Percentiles rank a stretch among this genome's conserved stretches.
phyloP scores from a whole-genome alignment of 2,888 invertebrate species.

The Chrysomela aeneicollis region DNA sequence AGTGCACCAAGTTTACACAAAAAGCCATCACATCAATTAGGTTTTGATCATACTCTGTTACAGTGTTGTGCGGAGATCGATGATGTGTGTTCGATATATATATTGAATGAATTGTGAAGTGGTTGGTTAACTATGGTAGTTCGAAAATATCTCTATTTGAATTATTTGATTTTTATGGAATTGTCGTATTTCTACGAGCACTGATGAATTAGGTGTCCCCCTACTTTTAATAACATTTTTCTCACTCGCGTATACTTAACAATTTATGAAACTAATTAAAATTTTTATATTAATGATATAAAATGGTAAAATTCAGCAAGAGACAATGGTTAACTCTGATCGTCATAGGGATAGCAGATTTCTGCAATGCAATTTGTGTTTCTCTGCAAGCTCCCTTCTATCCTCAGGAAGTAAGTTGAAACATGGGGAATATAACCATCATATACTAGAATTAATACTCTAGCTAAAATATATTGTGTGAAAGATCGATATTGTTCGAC shows the following conservation, averaged over 20 bases:
- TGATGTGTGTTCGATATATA: too few species aligned
- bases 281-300: conserved; percentile 28
- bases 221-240: too few species aligned
- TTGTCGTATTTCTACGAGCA: conserved; percentile 52
- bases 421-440: neutral
- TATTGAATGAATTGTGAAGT: too few species aligned
- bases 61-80: neutral
- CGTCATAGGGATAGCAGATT: conserved; percentile 82
- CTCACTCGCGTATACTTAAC: too few species aligned
- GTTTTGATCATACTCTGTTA: neutral
- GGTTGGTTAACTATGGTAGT: conserved; percentile 50
- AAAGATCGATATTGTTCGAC: too few species aligned
- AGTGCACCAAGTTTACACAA: conserved; percentile 5
- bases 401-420: conserved; percentile 75
- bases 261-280: too few species aligned
- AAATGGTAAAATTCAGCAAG: conserved; percentile 72
- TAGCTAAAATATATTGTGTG: too few species aligned
- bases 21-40: conserved; percentile 3
- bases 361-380: conserved; percentile 85
- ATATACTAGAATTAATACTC: too few species aligned
- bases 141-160: conserved; percentile 56
- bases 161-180: conserved; percentile 56
- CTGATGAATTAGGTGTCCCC: conserved; percentile 15
- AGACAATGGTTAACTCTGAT: conserved; percentile 81
- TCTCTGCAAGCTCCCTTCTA: conserved; percentile 88